Conservation (phyloP, 2,888 invertebrate genomes). For the Danaus chrysippus region DNA sequence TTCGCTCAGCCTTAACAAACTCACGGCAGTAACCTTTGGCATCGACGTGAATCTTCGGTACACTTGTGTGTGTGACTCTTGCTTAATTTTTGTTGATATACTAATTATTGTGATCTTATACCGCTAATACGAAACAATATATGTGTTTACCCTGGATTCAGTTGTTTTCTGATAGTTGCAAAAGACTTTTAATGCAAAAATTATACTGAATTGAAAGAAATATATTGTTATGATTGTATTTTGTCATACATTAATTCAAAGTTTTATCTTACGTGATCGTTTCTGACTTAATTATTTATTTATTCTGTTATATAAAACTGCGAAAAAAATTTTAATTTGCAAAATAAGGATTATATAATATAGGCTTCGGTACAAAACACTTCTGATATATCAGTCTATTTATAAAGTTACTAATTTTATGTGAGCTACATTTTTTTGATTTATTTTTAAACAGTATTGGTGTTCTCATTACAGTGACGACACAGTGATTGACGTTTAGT, state of each 20-base stretch:
- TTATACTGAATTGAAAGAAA: constrained; percentile 3
- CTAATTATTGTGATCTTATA: constrained; percentile 55
- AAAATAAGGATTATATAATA: too few relatives aligned
- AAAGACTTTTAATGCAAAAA: constrained; percentile 6
- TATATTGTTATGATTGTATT: not conserved
- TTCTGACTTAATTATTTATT: too few relatives aligned
- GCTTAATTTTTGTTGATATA: constrained; percentile 61
- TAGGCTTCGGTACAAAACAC: too few relatives aligned
- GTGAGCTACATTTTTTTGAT: not conserved
- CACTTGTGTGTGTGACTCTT: constrained; percentile 48
- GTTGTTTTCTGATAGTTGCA: constrained; percentile 7
- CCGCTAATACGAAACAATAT: constrained; percentile 10
- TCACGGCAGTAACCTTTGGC: constrained; percentile 75
- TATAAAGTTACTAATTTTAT: not conserved
- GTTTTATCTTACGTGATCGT: too few relatives aligned
- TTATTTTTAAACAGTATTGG: not conserved
- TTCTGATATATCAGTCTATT: too few relatives aligned
- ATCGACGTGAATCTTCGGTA: constrained; percentile 42
- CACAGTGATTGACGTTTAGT: not conserved
- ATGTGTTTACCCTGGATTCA: constrained; percentile 7
- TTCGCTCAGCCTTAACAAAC: constrained; percentile 69
- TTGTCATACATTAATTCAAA: too few relatives aligned
- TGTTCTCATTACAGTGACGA: not conserved
- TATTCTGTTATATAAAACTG: too few relatives aligned
- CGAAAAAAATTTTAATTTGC: too few relatives aligned